A percentile compares a stretch with the other conserved stretches of the same genome.
phyloP scores from a whole-genome alignment of 2,113 vertebrate genomes.

The Cranoglanis bouderius region DNA sequence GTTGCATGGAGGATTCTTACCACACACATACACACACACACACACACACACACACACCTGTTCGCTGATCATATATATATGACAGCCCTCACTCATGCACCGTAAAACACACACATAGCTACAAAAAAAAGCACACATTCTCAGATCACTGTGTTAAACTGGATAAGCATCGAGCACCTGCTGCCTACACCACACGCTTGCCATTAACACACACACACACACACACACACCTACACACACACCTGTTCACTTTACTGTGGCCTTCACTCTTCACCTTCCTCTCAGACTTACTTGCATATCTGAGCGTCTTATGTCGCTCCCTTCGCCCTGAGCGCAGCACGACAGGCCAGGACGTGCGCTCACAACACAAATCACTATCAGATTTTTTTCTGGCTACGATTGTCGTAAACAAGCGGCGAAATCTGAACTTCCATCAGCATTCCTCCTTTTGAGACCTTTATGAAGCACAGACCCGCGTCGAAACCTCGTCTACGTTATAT shows the following conservation, averaged over 20 bases:
- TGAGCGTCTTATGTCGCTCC: background rate
- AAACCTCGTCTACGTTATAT: background rate
- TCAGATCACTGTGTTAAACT: background rate
- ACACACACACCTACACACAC: conserved; percentile 19
- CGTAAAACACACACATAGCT: background rate
- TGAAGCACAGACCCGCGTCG: conserved; percentile 9
- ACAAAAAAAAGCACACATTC: background rate
- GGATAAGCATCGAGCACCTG: conserved; percentile 18
- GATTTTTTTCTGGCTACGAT: conserved; percentile 4
- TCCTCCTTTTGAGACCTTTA: conserved; percentile 17
- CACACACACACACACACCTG: conserved; percentile 4
- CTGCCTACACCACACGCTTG: background rate
- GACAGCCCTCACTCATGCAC: background rate
- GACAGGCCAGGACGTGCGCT: background rate
- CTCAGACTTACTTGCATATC: background rate
- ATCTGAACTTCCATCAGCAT: conserved; percentile 23
- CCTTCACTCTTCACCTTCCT: conserved; percentile 29
- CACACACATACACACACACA: conserved; percentile 17
- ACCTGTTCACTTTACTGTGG: conserved; percentile 16
- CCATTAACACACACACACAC: conserved; percentile 11
- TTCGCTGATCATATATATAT: background rate
- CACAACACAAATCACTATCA: background rate
- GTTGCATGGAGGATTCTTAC: conserved; percentile 5
- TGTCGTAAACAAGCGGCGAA: background rate
- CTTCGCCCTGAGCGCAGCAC: background rate